These are phyloP conservation scores for Hirtodrosophila trivittata DNA, from an alignment of 2,888 invertebrate genomes.

Conservation along the genomic window DNA sequence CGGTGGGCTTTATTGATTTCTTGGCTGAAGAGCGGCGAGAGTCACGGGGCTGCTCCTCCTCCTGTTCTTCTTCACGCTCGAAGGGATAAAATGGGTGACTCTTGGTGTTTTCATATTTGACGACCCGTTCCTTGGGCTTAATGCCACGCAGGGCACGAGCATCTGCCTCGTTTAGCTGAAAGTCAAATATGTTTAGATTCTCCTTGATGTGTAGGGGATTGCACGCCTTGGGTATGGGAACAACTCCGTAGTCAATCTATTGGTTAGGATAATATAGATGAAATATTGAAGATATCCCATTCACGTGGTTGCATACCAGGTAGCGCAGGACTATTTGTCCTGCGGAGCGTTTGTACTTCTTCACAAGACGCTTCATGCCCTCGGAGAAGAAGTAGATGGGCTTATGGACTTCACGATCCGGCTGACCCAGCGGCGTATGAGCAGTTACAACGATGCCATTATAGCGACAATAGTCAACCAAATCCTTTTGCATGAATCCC, in stretches of 20 bases:
- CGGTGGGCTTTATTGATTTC: neutral
- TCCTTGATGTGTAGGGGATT: constrained; percentile 84
- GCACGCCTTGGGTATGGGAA: constrained; percentile 86
- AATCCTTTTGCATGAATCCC: constrained; percentile 83
- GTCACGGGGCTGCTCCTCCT: constrained; percentile 3
- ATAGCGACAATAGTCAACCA: constrained; percentile 88
- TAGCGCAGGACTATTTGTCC: constrained; percentile 87
- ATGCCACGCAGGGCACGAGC: constrained; percentile 66
- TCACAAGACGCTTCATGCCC: constrained; percentile 85
- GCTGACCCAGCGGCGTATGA: constrained; percentile 90
- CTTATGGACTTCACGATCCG: constrained; percentile 85
- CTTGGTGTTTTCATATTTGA: constrained; percentile 47
- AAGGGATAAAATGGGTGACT: constrained; percentile 70
- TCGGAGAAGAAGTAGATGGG: constrained; percentile 83
- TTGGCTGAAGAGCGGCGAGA: neutral
- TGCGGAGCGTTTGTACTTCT: constrained; percentile 86
- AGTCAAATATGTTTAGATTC: constrained; percentile 86
- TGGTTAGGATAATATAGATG: constrained; percentile 1
- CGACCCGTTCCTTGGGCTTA: constrained; percentile 55
- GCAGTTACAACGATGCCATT: constrained; percentile 88
- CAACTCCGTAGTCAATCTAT: constrained; percentile 80
- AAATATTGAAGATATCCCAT: neutral
- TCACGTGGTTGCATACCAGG: constrained; percentile 85
- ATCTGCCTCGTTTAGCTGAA: constrained; percentile 85
- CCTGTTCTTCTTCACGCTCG: constrained; percentile 45